phyloP scores from a whole-genome alignment of 2,888 invertebrate genomes.

The Ligdia adustata region DNA sequence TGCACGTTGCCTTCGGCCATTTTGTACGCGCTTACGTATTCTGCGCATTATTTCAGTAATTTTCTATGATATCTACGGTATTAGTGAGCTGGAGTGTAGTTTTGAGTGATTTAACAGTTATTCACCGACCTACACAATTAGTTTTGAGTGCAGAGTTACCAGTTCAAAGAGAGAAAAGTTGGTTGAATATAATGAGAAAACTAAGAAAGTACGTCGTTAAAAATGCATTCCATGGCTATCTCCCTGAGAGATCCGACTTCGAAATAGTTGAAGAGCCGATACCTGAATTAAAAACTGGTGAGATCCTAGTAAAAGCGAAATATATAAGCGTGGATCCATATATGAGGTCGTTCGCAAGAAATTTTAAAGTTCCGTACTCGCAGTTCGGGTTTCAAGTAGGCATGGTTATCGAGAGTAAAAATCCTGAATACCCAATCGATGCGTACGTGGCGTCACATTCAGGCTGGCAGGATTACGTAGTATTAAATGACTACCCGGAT shows the following conservation, averaged over 20 bases:
- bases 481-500: slow-evolving; percentile 43
- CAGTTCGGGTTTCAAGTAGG: slow-evolving; percentile 56
- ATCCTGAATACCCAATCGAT: slow-evolving; percentile 83
- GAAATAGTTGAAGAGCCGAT: slow-evolving; percentile 64
- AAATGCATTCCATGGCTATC: slow-evolving; percentile 52
- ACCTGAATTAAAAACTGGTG: slow-evolving; percentile 61
- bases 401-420: slow-evolving; percentile 85
- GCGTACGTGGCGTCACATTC: slow-evolving; percentile 81
- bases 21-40: background rate
- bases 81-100: background rate
- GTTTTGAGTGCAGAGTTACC: background rate
- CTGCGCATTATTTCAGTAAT: background rate
- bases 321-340: slow-evolving; percentile 88
- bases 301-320: slow-evolving; percentile 84
- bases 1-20: background rate
- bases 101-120: background rate
- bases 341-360: slow-evolving; percentile 74
- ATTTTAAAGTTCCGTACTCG: slow-evolving; percentile 43
- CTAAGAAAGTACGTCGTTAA: slow-evolving; percentile 45
- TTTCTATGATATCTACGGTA: background rate
- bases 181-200: slow-evolving; percentile 30
- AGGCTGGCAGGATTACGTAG: slow-evolving; percentile 85
- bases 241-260: slow-evolving; percentile 63
- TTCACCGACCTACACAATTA: background rate
- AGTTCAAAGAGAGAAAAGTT: slow-evolving; percentile 7